phyloP scores from a whole-genome alignment of 2,113 vertebrate species.

The Ramphastos sulfuratus region DNA sequence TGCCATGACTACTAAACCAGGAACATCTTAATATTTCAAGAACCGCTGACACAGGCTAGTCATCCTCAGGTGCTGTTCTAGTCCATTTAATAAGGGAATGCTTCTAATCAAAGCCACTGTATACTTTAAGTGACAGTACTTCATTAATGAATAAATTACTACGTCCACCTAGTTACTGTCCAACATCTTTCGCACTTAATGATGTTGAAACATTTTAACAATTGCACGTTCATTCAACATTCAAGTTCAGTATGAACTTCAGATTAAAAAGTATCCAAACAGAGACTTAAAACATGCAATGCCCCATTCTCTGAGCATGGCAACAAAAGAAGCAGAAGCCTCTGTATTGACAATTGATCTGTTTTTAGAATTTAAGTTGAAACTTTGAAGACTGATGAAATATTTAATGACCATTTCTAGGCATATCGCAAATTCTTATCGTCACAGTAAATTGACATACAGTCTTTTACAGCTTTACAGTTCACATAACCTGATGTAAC shows the following conservation, averaged over 20 bases:
- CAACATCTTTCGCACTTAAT: background rate
- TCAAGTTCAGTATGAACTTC: background rate
- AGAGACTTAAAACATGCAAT: background rate
- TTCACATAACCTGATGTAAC: background rate
- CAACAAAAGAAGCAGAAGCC: background rate
- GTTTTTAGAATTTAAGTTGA: constrained; percentile 64
- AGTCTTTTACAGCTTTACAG: background rate
- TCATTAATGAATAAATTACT: background rate
- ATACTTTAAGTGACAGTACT: background rate
- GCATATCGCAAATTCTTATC: constrained; percentile 24
- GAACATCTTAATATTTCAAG: background rate
- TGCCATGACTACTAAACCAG: background rate
- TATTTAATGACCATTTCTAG: constrained; percentile 65
- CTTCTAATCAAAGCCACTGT: background rate
- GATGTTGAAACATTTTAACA: background rate
- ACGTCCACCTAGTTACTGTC: background rate
- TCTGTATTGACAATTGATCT: constrained; percentile 25
- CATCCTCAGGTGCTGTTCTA: background rate
- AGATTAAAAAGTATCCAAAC: background rate
- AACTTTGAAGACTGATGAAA: constrained; percentile 55
- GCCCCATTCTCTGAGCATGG: background rate
- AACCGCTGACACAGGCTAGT: background rate
- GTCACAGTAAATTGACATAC: background rate
- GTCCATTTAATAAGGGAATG: background rate
- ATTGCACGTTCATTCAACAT: background rate